A percentile compares a stretch with the other conserved stretches of the same genome.
Conservation (phyloP, 2,797 vertebrate species). For the Ctenochaetus hawaiiensis region DNA sequence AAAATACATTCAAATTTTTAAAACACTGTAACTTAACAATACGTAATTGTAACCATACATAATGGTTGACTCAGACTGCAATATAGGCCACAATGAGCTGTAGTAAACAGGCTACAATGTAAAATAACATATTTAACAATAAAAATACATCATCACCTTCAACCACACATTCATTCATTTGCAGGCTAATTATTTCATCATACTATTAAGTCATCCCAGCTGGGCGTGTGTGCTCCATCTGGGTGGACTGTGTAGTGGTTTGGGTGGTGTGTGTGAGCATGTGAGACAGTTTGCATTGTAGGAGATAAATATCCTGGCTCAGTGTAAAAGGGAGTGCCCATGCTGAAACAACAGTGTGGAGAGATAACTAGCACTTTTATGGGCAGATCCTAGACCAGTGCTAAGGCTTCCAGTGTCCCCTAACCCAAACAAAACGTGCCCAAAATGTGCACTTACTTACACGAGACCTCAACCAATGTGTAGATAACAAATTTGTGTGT, state of each 20-base stretch:
- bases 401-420: slow-evolving; percentile 2
- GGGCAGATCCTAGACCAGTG: slow-evolving; percentile 44
- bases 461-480: not conserved
- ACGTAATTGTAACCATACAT: too few species aligned
- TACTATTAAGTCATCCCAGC: slow-evolving; percentile 26
- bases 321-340: slow-evolving; percentile 76
- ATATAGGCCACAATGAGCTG: not conserved
- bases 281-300: slow-evolving; percentile 69
- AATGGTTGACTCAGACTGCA: not conserved
- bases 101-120: not conserved
- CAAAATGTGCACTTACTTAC: slow-evolving; percentile 19
- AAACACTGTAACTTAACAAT: not conserved
- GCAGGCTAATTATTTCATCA: slow-evolving; percentile 26
- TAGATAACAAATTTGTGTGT: slow-evolving; percentile 54
- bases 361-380: slow-evolving; percentile 70
- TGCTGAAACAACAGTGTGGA: slow-evolving; percentile 54
- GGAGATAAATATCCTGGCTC: slow-evolving; percentile 77
- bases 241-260: slow-evolving; percentile 64
- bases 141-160: slow-evolving; percentile 5
- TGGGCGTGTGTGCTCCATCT: slow-evolving; percentile 56
- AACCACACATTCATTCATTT: slow-evolving; percentile 15
- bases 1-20: not conserved
- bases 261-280: slow-evolving; percentile 63
- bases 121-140: not conserved
- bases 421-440: slow-evolving; percentile 30